Base-by-base conservation (phyloP, 2,888 invertebrate species). In the Mayetiola destructor region DNA sequence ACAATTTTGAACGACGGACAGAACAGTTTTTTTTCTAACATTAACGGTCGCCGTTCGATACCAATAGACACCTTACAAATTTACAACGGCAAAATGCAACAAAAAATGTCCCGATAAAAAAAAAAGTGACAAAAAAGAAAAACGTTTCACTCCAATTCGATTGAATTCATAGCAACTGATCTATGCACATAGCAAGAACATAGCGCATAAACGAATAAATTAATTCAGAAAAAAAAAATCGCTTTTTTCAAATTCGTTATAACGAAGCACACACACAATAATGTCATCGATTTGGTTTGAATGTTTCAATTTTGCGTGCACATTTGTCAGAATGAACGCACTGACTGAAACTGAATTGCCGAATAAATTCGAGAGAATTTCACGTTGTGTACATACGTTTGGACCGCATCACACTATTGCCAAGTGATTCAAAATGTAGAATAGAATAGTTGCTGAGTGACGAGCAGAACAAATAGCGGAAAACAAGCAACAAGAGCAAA, bases 111-210 rank as follows among this genome's bases (percentile, higher is more conserved):
- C 6, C 6, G 12, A 32, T 32, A 32, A 12, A 32, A 32, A 32
- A 32, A 12, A 32, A 32, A 32, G 12, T 32, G 32, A 32, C 8
- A 32, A 32, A 32, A 32, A 9, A 32, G 6, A 12, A 32, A 12
- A 32, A n/a, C 36, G 14, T 36, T 36, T 36, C 12, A 36, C 36
- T 36, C 4, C 12, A 14, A 8, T 9, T 36, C 3, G 14, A n/a
- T 36, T 36, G 14, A n/a, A 48, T 27, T 48, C 48, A 48, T 48
- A 48, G 48, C 48, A 48, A 48, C 42, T 14, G 10, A 42, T 23
- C 14, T 42, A 23, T 42, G 21, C 14, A 21, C 48, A 27, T n/a
- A 5, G n/a, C 5, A 32, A 32, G n/a, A 48, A 16, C 9, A 3
- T 39, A 20, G 16, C 10, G 20, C 16, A 48, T 4, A n/a, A n/a